A percentile compares a stretch with the other conserved stretches of the same genome.
Evolutionary conservation across 2,888 invertebrate genomes (phyloP).

Genomic region (Agriotes lineatus): DNA sequence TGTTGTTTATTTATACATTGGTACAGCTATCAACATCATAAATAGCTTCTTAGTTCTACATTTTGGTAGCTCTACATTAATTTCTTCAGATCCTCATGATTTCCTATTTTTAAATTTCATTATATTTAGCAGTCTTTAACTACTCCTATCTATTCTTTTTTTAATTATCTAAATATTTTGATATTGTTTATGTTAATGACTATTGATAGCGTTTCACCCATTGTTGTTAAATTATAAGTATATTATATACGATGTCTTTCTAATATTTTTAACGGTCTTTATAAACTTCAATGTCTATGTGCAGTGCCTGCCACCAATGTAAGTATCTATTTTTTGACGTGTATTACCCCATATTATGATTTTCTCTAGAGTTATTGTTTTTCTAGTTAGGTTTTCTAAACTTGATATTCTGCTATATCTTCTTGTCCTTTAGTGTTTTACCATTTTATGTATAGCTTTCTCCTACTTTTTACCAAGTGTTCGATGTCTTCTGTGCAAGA

Average conservation of each 20-base stretch:
- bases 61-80: no score
- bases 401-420: background rate
- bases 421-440: background rate
- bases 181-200: background rate
- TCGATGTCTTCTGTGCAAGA: background rate
- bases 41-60: no score
- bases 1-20: no score
- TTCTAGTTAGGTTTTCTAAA: background rate
- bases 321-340: no score
- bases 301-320: background rate
- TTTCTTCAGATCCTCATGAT: no score
- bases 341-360: background rate
- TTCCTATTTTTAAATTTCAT: no score
- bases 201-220: background rate
- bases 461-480: background rate
- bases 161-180: background rate
- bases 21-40: no score
- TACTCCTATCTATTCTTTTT: no score
- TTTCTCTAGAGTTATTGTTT: background rate
- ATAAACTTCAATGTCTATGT: background rate
- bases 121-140: no score
- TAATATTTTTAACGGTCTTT: background rate
- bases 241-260: background rate
- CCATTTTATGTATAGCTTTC: background rate
- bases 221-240: slow-evolving; percentile 4